Conservation (phyloP, 2,888 invertebrate species). For the Glyphotaelius pellucidus region DNA sequence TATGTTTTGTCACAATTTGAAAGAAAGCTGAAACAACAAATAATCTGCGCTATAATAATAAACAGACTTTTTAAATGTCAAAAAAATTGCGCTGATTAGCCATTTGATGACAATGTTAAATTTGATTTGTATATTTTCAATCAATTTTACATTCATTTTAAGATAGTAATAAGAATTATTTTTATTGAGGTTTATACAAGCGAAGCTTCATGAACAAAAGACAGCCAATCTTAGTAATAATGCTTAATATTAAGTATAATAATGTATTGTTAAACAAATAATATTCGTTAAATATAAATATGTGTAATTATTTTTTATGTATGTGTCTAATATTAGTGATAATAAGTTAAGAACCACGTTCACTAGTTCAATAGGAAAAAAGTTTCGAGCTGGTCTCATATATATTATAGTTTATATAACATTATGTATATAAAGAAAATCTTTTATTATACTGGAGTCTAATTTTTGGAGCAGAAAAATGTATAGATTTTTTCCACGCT, state of each 20-base stretch:
- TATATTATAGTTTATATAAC: background rate
- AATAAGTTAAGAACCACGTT: conserved; percentile 31
- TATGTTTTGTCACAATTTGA: too few species aligned
- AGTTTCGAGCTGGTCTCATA: conserved; percentile 30
- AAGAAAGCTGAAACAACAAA: too few species aligned
- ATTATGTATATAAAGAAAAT: background rate
- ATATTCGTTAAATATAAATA: background rate
- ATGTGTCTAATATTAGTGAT: conserved; percentile 30
- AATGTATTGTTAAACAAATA: background rate
- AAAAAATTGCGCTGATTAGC: too few species aligned
- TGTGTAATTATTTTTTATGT: background rate
- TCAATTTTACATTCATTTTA: background rate
- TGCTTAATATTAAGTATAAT: background rate
- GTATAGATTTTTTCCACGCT: background rate
- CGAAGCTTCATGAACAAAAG: background rate
- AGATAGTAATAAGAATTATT: background rate
- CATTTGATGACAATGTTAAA: too few species aligned
- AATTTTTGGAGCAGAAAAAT: background rate
- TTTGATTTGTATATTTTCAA: too few species aligned
- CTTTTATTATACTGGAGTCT: background rate
- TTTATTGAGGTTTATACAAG: background rate
- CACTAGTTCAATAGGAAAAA: conserved; percentile 23
- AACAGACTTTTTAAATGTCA: too few species aligned
- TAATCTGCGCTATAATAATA: too few species aligned
- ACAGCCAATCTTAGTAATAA: background rate